Conservation (phyloP, 2,797 vertebrate genomes). For the Emys orbicularis region DNA sequence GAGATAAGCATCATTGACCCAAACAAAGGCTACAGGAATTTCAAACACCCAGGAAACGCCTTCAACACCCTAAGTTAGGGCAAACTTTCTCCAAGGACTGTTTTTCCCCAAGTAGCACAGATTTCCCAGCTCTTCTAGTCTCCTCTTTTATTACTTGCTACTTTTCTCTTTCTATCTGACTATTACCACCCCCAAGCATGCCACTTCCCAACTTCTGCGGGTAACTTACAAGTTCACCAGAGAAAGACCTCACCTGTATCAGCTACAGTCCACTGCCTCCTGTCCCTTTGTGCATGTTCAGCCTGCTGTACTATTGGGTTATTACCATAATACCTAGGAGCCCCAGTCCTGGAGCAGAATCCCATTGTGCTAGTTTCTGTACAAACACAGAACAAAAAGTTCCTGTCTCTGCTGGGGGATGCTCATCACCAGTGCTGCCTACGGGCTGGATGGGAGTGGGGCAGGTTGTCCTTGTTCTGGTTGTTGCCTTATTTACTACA, state of each 20-base stretch:
- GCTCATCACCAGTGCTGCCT: background rate
- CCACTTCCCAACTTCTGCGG: background rate
- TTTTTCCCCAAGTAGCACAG: background rate
- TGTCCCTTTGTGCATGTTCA: background rate
- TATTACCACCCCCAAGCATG: background rate
- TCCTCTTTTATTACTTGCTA: background rate
- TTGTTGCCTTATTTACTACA: background rate
- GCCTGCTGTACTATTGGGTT: background rate
- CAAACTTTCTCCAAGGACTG: background rate
- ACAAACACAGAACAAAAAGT: background rate
- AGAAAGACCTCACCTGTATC: background rate
- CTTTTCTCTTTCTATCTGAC: background rate
- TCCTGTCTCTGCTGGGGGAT: too few species aligned
- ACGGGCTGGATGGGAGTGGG: background rate
- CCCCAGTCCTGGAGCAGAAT: too few species aligned
- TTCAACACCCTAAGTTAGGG: background rate
- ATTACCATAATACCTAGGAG: background rate
- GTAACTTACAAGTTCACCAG: background rate
- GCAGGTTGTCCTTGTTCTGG: too few species aligned
- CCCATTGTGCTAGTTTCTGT: background rate
- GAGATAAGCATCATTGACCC: fast-evolving
- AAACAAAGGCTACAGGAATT: background rate
- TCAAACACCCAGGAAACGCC: fast-evolving
- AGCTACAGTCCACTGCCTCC: background rate
- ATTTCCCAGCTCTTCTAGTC: background rate